These are phyloP conservation scores for Exocentrus adspersus DNA, from an alignment of 2,888 invertebrate species.

Conservation along the genomic window DNA sequence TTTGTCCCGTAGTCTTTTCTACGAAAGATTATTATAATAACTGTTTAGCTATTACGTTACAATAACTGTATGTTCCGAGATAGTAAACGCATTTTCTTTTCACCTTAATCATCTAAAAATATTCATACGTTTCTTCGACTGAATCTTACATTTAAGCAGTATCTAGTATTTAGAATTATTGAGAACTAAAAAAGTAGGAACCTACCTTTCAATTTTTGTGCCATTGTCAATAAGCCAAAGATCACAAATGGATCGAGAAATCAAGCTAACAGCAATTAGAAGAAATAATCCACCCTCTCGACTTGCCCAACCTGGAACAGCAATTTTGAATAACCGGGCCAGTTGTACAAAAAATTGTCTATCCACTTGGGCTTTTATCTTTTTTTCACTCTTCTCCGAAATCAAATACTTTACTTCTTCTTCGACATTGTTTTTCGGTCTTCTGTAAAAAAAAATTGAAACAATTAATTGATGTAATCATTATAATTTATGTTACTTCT, in stretches of 20 bases:
- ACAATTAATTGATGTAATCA: too few relatives aligned
- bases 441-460: constrained; percentile 63
- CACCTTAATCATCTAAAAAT: too few relatives aligned
- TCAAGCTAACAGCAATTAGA: constrained; percentile 81
- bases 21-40: too few relatives aligned
- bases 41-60: too few relatives aligned
- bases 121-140: too few relatives aligned
- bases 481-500: too few relatives aligned
- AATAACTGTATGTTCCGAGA: too few relatives aligned
- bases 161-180: too few relatives aligned
- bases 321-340: constrained; percentile 74
- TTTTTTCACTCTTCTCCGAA: constrained; percentile 71
- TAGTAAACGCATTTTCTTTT: too few relatives aligned
- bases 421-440: constrained; percentile 67
- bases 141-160: too few relatives aligned
- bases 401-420: constrained; percentile 85
- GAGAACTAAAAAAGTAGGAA: too few relatives aligned
- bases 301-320: constrained; percentile 82
- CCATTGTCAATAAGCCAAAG: constrained; percentile 97
- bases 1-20: too few relatives aligned
- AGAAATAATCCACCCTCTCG: constrained; percentile 79
- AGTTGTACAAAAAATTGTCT: constrained; percentile 78
- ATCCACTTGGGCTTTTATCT: constrained; percentile 80
- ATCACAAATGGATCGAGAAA: constrained; percentile 93
- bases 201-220: constrained; percentile 89